Evolutionary conservation across 2,888 invertebrate genomes (phyloP), one percentile per base, ranked within the genome.

Genomic region (Villa cingulata): DNA sequence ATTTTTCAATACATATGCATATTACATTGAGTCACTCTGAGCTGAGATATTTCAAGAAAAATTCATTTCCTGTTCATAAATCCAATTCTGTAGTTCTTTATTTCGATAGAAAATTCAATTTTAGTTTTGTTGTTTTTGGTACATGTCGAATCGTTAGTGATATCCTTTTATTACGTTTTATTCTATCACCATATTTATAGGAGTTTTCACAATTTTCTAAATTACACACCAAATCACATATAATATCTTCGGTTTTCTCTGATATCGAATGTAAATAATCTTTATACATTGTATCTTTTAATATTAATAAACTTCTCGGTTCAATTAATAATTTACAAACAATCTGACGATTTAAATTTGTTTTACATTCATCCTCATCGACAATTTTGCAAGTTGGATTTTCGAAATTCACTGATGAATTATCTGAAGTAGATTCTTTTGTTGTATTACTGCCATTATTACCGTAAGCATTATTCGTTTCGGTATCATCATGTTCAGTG

Each of bases 131-230:
- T 37, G 87, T 84, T 72, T 88, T 92, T 39, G 92, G 92, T 36
- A 95, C 94, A 76, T 90, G 83, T 63, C 96, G 76, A 56, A 96
- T 90, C 15, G 95, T 96, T 45, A 96, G 68, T 15, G 95, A 96
- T 54, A 94, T 71, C 59, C 96, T 77, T 7, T 83, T 86, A 54
- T 91, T 71, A 55, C 96, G 77, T 15, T 83, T 84, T 20, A 89
- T 57, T 44, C 63, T 66, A 49, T 78, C 71, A 36, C 78, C 80
- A 47, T 72, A 65, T 17, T 63, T 60, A 66, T 77, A 78, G 45
- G 69, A 64, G 48, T 66, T 62, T 45, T 73, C 73, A 64, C 83
- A 84, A 59, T 77, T 67, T 43, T 75, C 62, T 55, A 86, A 70
- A 67, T 88, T 88, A 27, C 70, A 71, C 55, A 86, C 58, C 34